Base-by-base conservation (phyloP, 1,140 invertebrate genomes). In the Calephelis virginiensis region DNA sequence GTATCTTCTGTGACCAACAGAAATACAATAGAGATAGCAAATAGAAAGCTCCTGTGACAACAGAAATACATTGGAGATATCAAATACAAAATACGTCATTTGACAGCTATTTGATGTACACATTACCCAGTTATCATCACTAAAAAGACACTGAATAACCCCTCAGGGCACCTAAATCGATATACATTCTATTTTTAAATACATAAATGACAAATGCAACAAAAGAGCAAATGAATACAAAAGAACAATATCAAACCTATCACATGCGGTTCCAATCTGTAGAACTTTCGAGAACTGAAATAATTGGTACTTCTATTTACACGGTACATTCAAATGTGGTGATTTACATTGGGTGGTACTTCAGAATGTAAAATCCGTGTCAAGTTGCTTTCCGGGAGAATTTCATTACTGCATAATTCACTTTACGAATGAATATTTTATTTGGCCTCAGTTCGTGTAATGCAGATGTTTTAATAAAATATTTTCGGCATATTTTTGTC, bases 391-490 rank as follows among this genome's bases (percentile, higher is more conserved):
- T 11, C 28, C 12, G 10, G 17, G 53, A 28, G 50, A 17, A 56
- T 56, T 56, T 56, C 53, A 12, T 56, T 56, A 56, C 53, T 56
- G 53, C 53, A 56, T 56, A 56, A 56, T 56, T 56, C 53, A 56
- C 53, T 56, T 56, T 56, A 56, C 17, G 28, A 12, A 56, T 56
- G 53, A 56, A 56, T 56, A 56, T 56, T 37, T 37, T 56, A 56
- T 28, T 56, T 56, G 28, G 10, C 53, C 28, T 56, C 53, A 38
- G 17, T 56, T 37, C 28, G 12, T 28, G 53, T 56, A 38, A 38
- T 56, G 53, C 53, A 6, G 53, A 56, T 12, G 53, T 56, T 56
- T 56, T 12, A 56, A 56, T 56, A 56, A 56, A 37, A 56, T 56
- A 56, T 56, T 56, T 56, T 37, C 50, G 1, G 1, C 5, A 56